Base-by-base conservation (phyloP, 2,797 vertebrate species). In the Cuculus canorus region DNA sequence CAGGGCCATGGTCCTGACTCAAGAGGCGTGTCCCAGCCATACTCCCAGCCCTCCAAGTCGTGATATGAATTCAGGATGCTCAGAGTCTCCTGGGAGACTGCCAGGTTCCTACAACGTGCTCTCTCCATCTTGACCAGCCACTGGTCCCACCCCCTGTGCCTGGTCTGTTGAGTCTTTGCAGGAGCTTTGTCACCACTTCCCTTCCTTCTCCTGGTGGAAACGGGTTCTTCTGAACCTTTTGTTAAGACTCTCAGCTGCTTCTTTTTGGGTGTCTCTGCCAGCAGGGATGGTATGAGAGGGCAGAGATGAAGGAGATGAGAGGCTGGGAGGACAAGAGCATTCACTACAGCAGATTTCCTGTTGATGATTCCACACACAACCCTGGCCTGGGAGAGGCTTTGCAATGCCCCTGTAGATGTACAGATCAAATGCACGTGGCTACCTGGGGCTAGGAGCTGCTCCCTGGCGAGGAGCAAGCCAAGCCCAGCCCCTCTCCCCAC, bases 201-300 rank as follows among this genome's bases (percentile, higher is more conserved):
- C 22, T 73, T 82, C 63, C 17, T 72, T 79, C 47, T 61, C 9
- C 32, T 2, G 1, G 3, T 37, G 17, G 2, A 56, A 82, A 39
- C 0, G 0, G n/a, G 43, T 61, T 19, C 10, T 77, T 2, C 2
- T 54, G 25, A 54, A 80, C 10, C 60, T 1, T 1, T 30, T 50
- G 33, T n/a, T 73, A 47, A 47, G 54, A 45, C 12, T 69, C 18
- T 13, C 32, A 47, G 16, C 64, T 87, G 14, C 19, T 39, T 53
- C 39, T 59, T 90, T 10, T 11, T 64, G 53, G 6, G 6, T 69
- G 25, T 77, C 80, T 69, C 1, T 50, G 64, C 45, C 56, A 69
- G 33, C 30, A 80, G 37, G 11, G 14, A 23, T 73, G 25, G 16
- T 71, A 59, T 33, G 33, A 66, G 61, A 91, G 21, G 28, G 21